Conservation (phyloP, 2,113 vertebrate genomes). For the Electrona antarctica region DNA sequence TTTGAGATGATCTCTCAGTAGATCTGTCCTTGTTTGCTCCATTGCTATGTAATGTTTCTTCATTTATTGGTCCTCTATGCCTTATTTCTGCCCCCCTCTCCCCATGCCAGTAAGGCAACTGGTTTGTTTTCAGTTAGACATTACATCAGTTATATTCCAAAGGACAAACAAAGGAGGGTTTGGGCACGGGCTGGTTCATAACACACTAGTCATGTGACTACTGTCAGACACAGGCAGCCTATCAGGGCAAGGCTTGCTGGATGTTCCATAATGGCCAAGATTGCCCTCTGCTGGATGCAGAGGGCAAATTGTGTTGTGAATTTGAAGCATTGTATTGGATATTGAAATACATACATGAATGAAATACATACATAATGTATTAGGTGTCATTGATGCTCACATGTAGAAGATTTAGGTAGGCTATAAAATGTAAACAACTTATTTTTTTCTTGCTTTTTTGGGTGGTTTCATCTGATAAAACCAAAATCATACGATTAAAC, state of each 20-base stretch:
- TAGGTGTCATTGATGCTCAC: not conserved
- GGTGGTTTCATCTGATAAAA: no score
- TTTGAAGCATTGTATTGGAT: not conserved
- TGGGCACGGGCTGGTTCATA: slow-evolving; percentile 35
- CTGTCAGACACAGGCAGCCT: slow-evolving; percentile 9
- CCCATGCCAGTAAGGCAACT: not conserved
- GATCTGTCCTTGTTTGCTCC: not conserved
- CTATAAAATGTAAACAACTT: no score
- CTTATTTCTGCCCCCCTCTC: not conserved
- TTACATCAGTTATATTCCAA: slow-evolving; percentile 21
- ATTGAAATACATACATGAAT: not conserved
- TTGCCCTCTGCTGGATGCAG: slow-evolving; percentile 67
- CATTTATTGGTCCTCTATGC: not conserved
- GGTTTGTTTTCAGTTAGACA: not conserved
- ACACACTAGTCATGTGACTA: slow-evolving; percentile 55
- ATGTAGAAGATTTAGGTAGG: not conserved
- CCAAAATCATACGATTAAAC: no score
- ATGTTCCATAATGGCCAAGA: not conserved
- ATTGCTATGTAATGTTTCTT: not conserved
- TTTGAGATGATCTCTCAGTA: not conserved
- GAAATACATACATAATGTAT: not conserved
- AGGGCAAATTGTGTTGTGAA: not conserved
- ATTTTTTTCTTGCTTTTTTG: no score
- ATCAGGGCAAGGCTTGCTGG: not conserved
- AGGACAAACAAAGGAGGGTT: slow-evolving; percentile 53